Evolutionary conservation across 2,113 vertebrate genomes (phyloP).

Genomic region (Notothenia rossii): DNA sequence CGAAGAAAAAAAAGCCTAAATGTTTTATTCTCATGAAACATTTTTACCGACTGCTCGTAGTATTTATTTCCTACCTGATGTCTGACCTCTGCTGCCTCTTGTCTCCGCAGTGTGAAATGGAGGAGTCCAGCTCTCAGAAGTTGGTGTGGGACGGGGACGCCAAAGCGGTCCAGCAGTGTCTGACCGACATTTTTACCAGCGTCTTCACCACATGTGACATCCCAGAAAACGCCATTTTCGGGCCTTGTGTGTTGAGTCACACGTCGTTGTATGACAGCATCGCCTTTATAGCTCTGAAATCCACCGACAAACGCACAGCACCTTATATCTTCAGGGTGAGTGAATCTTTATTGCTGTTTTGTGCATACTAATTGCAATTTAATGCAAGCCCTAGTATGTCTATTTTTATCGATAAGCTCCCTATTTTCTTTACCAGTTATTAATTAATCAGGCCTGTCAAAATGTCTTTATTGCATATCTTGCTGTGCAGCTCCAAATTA

Average conservation of each 20-base stretch:
- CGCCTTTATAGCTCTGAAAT: conserved; percentile 96
- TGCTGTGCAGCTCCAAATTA: background rate
- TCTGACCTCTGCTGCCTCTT: background rate
- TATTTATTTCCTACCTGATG: background rate
- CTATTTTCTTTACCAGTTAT: too few species aligned
- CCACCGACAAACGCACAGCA: conserved; percentile 96
- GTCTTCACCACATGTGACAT: conserved; percentile 98
- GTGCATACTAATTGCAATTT: background rate
- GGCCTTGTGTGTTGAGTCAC: conserved; percentile 95
- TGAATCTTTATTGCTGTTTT: background rate
- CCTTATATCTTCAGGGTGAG: conserved; percentile 96
- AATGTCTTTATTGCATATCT: background rate
- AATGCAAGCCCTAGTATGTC: background rate
- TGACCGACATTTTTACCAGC: conserved; percentile 98
- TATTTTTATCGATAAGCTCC: too few species aligned
- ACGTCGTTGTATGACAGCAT: conserved; percentile 98
- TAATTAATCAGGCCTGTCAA: background rate
- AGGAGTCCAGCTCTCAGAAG: conserved; percentile 91
- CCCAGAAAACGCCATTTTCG: conserved; percentile 96
- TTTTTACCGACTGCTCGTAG: too few species aligned
- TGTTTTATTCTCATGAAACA: too few species aligned
- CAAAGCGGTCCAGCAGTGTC: conserved; percentile 96
- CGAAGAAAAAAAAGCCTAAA: background rate
- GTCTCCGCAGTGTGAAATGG: conserved; percentile 85
- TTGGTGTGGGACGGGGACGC: conserved; percentile 94